phyloP scores from a whole-genome alignment of 2,888 invertebrate genomes.

The Drosophila multiciliata region DNA sequence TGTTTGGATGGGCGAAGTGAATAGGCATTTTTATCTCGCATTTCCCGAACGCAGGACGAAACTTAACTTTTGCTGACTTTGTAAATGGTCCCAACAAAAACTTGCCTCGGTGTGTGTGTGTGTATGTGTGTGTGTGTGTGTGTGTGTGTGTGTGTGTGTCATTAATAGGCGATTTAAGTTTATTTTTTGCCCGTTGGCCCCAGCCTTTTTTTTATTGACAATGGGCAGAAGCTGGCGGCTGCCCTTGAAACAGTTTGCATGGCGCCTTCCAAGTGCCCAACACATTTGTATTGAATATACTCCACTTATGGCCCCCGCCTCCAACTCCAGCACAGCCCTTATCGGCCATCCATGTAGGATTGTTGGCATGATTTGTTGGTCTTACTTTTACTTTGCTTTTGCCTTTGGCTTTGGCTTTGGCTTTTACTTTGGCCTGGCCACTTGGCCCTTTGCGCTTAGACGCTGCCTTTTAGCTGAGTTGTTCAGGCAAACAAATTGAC shows the following conservation, averaged over 20 bases:
- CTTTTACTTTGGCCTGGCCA: constrained; percentile 47
- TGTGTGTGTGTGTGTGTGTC: constrained; percentile 24
- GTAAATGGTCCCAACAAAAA: constrained; percentile 56
- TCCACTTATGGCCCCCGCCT: neutral
- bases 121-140: constrained; percentile 8
- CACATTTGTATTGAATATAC: constrained; percentile 26
- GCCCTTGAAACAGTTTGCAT: constrained; percentile 32
- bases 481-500: constrained; percentile 77
- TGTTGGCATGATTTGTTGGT: constrained; percentile 42
- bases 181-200: constrained; percentile 69
- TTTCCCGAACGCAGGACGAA: constrained; percentile 51
- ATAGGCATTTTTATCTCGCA: constrained; percentile 47
- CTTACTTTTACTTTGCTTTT: constrained; percentile 40
- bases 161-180: constrained; percentile 79
- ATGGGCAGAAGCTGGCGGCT: constrained; percentile 26
- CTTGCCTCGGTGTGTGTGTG: constrained; percentile 21
- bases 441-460: constrained; percentile 41
- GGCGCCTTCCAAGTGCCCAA: constrained; percentile 37
- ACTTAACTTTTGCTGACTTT: constrained; percentile 77
- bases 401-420: constrained; percentile 36
- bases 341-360: constrained; percentile 14
- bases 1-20: constrained; percentile 17
- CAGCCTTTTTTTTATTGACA: constrained; percentile 71
- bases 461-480: constrained; percentile 72
- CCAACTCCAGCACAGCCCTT: neutral